These are phyloP conservation scores for Chymomyza caudatula DNA, from an alignment of 2,888 invertebrate genomes.

Conservation along the genomic window DNA sequence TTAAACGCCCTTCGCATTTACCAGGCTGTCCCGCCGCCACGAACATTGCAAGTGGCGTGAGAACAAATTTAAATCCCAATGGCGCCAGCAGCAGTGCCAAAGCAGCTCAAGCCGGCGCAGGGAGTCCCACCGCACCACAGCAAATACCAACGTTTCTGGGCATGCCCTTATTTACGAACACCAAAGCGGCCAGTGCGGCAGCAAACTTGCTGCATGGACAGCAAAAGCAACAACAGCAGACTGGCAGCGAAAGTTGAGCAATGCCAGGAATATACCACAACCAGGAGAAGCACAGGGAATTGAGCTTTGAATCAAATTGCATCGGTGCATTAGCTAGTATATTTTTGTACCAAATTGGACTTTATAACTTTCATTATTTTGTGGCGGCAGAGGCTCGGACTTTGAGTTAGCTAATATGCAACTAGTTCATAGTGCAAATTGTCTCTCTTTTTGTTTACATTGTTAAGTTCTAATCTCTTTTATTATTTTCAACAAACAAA, in stretches of 20 bases:
- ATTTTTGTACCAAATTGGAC: conserved; percentile 11
- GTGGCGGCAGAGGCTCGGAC: conserved; percentile 48
- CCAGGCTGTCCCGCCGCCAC: conserved; percentile 17
- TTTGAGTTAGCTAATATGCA: conserved; percentile 17
- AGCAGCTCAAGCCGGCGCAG: background rate
- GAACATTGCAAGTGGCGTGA: conserved; percentile 22
- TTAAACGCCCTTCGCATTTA: conserved; percentile 68
- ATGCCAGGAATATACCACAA: conserved; percentile 26
- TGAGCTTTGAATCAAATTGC: conserved; percentile 25
- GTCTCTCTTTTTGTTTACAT: background rate
- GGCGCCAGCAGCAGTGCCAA: conserved; percentile 60
- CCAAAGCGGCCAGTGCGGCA: conserved; percentile 39
- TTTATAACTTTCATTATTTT: conserved; percentile 48
- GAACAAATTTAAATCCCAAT: conserved; percentile 18
- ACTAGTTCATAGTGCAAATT: conserved; percentile 12
- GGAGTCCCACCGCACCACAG: conserved; percentile 17
- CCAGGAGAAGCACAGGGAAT: conserved; percentile 31
- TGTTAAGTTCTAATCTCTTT: background rate
- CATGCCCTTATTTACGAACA: conserved; percentile 83
- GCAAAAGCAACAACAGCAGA: conserved; percentile 40
- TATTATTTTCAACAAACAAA: background rate
- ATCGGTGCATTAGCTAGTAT: conserved; percentile 36
- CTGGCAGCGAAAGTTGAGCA: conserved; percentile 38
- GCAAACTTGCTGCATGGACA: conserved; percentile 43
- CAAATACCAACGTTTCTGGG: conserved; percentile 86